These are phyloP conservation scores for Salminus brasiliensis DNA, from an alignment of 2,113 vertebrate genomes.

Conservation along the genomic window DNA sequence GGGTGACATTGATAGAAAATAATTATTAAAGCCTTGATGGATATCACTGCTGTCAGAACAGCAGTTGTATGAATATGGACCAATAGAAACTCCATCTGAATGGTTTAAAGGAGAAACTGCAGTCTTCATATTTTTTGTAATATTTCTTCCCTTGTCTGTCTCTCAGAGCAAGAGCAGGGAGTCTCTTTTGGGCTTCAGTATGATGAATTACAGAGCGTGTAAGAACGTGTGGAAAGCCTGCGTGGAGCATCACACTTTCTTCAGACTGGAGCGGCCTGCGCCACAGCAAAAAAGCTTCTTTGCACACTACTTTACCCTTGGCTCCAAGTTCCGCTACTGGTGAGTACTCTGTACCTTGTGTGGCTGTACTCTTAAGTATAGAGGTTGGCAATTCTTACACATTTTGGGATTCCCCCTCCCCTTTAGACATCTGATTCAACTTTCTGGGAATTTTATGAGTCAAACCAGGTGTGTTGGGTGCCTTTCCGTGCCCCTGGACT, in stretches of 20 bases:
- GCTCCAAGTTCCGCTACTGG: constrained; percentile 99
- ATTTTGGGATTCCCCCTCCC: not conserved
- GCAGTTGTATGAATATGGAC: too few species aligned
- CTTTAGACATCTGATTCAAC: not conserved
- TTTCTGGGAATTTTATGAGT: not conserved
- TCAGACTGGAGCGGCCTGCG: constrained; percentile 92
- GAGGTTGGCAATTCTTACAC: not conserved
- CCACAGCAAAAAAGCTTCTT: constrained; percentile 98
- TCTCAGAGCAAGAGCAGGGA: constrained; percentile 89
- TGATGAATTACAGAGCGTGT: constrained; percentile 97
- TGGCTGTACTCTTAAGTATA: not conserved
- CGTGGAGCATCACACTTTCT: constrained; percentile 98
- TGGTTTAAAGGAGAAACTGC: too few species aligned
- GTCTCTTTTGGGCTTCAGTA: constrained; percentile 93
- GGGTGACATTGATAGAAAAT: too few species aligned
- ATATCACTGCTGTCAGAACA: too few species aligned
- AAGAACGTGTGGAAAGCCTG: constrained; percentile 99
- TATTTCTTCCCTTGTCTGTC: not conserved
- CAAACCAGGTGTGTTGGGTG: not conserved
- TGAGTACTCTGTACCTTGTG: too few species aligned
- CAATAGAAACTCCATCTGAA: too few species aligned
- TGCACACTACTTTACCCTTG: constrained; percentile 96
- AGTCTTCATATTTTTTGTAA: not conserved
- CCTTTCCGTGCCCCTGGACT: not conserved
- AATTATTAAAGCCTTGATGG: too few species aligned